phyloP scores from a whole-genome alignment of 2,113 vertebrate genomes.

The Microtus pennsylvanicus region DNA sequence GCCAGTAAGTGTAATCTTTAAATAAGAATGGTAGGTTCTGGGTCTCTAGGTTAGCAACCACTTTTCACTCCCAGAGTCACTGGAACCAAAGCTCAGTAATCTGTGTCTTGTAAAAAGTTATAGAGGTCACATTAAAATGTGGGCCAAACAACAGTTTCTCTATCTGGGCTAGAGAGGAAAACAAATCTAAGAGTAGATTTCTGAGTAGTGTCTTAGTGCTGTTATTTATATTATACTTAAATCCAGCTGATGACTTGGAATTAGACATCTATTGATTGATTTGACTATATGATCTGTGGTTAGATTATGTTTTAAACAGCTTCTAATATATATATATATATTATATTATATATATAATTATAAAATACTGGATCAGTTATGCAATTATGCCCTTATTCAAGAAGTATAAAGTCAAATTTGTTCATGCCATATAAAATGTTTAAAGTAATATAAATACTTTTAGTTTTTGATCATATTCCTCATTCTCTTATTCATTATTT shows the following conservation, averaged over 20 bases:
- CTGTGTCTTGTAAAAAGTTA: constrained; percentile 41
- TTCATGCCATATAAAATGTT: neutral
- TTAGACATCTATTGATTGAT: neutral
- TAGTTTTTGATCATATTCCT: constrained; percentile 36
- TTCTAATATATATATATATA: too few relatives aligned
- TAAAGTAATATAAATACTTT: constrained; percentile 41
- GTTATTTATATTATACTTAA: constrained; percentile 13
- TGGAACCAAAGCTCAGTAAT: constrained; percentile 61
- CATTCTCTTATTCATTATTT: constrained; percentile 40
- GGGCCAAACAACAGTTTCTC: constrained; percentile 46
- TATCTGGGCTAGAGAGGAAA: constrained; percentile 35
- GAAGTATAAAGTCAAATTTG: constrained; percentile 40
- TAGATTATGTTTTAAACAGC: constrained; percentile 37
- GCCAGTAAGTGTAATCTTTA: constrained; percentile 35
- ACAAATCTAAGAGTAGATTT: constrained; percentile 47
- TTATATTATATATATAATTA: too few relatives aligned
- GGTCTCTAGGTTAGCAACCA: constrained; percentile 60
- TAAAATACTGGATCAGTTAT: constrained; percentile 9
- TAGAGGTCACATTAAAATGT: neutral
- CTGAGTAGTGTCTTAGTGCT: neutral
- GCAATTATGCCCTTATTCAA: constrained; percentile 30
- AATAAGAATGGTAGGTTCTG: constrained; percentile 53
- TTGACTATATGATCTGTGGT: neutral
- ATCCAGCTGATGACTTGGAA: constrained; percentile 33
- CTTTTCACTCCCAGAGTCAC: constrained; percentile 57